A percentile compares a stretch with the other conserved stretches of the same genome.
phyloP scores from a whole-genome alignment of 2,888 invertebrate genomes.

The Glyphotaelius pellucidus region DNA sequence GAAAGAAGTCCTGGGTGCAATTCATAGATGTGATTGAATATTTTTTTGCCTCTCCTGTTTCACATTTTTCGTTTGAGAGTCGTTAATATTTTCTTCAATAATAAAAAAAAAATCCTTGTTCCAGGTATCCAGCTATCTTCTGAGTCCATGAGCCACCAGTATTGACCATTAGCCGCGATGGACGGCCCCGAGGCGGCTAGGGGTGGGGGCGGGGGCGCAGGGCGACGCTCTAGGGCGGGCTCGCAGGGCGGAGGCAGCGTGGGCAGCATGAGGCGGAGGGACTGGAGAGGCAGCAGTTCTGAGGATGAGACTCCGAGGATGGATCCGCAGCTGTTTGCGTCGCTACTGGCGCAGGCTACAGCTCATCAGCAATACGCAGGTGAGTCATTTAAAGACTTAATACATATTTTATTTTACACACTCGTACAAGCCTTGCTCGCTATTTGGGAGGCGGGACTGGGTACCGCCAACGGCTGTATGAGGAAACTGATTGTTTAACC shows the following conservation, averaged over 20 bases:
- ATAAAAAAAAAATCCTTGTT: neutral
- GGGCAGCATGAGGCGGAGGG: conserved; percentile 77
- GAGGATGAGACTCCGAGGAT: conserved; percentile 76
- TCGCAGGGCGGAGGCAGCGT: conserved; percentile 71
- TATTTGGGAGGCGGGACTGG: no score
- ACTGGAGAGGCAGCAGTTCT: conserved; percentile 78
- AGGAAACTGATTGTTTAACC: no score
- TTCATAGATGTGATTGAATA: no score
- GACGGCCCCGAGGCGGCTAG: conserved; percentile 55
- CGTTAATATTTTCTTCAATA: neutral
- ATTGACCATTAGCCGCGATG: conserved; percentile 32
- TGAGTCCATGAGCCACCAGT: neutral
- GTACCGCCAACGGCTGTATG: no score
- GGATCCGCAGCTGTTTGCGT: conserved; percentile 77
- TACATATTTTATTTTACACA: neutral
- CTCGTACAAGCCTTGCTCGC: no score
- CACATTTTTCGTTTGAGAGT: no score
- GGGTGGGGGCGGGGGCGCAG: conserved; percentile 48
- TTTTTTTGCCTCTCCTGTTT: no score
- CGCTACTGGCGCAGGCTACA: conserved; percentile 75
- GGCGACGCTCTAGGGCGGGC: conserved; percentile 64
- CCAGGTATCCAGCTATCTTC: neutral
- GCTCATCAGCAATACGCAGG: conserved; percentile 77
- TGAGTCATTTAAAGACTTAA: conserved; percentile 68
- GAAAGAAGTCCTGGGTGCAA: no score